Conservation (phyloP, 1,140 invertebrate species). For the Monochamus saltuarius region DNA sequence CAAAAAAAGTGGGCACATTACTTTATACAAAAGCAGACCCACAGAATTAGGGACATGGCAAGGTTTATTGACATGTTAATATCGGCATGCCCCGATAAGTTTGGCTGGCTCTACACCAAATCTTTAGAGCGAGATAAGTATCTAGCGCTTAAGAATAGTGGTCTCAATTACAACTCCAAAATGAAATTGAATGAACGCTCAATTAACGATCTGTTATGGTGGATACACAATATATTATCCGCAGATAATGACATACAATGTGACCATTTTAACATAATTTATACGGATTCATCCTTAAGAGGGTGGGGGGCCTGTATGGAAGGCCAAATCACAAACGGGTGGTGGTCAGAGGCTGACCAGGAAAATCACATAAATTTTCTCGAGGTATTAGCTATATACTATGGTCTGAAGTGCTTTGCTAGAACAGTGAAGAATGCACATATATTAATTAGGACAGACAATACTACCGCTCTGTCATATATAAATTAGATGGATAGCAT, state of each 20-base stretch:
- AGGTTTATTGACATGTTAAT: slow-evolving; percentile 20
- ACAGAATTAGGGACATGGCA: slow-evolving; percentile 21
- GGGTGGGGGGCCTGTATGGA: slow-evolving; percentile 16
- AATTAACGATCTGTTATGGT: slow-evolving; percentile 18
- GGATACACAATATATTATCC: slow-evolving; percentile 3
- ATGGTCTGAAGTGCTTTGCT: slow-evolving; percentile 18
- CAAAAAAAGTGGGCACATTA: slow-evolving; percentile 2
- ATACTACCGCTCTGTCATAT: slow-evolving; percentile 2
- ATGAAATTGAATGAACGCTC: slow-evolving; percentile 1
- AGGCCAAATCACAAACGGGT: slow-evolving; percentile 11
- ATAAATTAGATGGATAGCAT: neutral
- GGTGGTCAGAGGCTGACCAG: neutral
- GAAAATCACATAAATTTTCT: slow-evolving; percentile 22
- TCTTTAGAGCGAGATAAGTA: slow-evolving; percentile 30
- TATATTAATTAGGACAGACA: neutral
- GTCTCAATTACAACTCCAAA: slow-evolving; percentile 8
- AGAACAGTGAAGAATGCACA: too few relatives aligned
- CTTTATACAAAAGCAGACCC: slow-evolving; percentile 14
- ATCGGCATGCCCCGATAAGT: slow-evolving; percentile 25
- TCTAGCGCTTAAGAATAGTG: slow-evolving; percentile 6
- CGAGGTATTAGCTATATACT: slow-evolving; percentile 17
- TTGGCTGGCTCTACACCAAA: slow-evolving; percentile 32
- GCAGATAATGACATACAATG: neutral
- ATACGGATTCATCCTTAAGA: slow-evolving; percentile 9
- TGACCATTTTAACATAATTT: slow-evolving; percentile 4